phyloP scores from a whole-genome alignment of 1,140 invertebrate species.

The Rhyzopertha dominica region DNA sequence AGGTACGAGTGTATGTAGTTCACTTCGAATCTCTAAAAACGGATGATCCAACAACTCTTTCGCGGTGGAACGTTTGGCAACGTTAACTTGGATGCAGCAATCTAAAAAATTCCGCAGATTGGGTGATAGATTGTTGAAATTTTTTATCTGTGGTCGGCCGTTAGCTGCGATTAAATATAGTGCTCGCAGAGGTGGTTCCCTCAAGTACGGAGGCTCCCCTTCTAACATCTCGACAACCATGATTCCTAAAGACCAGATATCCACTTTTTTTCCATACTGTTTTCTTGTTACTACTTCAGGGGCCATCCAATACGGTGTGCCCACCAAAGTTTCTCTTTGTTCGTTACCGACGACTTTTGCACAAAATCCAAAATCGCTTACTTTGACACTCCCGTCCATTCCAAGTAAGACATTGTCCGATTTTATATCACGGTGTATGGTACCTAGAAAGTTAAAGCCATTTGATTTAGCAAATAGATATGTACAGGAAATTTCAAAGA shows the following conservation, averaged over 20 bases:
- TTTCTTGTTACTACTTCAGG: slow-evolving; percentile 85
- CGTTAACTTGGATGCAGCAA: slow-evolving; percentile 88
- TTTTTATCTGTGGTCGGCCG: slow-evolving; percentile 85
- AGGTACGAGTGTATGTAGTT: slow-evolving; percentile 78
- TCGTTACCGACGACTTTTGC: slow-evolving; percentile 86
- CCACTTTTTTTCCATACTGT: slow-evolving; percentile 86
- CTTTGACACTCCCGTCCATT: slow-evolving; percentile 94
- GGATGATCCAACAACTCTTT: slow-evolving; percentile 81
- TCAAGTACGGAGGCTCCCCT: slow-evolving; percentile 93
- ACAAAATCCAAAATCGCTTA: slow-evolving; percentile 98
- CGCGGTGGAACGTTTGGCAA: slow-evolving; percentile 79
- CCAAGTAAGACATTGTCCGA: slow-evolving; percentile 95
- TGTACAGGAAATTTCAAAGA: no score
- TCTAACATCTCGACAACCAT: slow-evolving; percentile 99
- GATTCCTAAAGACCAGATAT: slow-evolving; percentile 94
- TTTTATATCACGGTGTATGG: slow-evolving; percentile 91
- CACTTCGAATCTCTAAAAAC: slow-evolving; percentile 82
- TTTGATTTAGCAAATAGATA: no score
- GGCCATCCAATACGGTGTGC: slow-evolving; percentile 85
- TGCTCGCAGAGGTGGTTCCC: slow-evolving; percentile 89
- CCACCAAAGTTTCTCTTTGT: slow-evolving; percentile 95
- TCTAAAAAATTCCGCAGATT: slow-evolving; percentile 81
- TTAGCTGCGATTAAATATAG: slow-evolving; percentile 94
- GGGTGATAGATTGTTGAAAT: slow-evolving; percentile 74
- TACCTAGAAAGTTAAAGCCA: no score